Base-by-base conservation (phyloP, 2,888 invertebrate species). In the Latrodectus hesperus region DNA sequence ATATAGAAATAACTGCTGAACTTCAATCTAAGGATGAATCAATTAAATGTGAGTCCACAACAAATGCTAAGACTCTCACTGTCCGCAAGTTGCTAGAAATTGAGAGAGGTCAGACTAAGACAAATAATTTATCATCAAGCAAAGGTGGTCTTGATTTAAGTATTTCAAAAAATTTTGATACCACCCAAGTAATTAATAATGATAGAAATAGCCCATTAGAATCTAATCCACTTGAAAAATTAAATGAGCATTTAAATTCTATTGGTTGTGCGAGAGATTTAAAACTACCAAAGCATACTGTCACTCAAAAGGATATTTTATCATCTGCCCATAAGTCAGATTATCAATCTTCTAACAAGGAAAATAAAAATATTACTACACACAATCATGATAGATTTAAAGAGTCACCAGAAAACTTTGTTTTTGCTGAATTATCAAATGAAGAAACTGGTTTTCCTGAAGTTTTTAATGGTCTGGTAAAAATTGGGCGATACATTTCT, bases 401-500 rank as follows among this genome's bases (percentile, higher is more conserved):
- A 16, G 84, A 84, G 14, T 64, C 67, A 8, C 67, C 86, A 12
- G 76, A 87, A 9, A 81, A 72, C 16, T 87, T 87, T 70, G 83
- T 83, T 12, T 88, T 75, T 72, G 71, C 82, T 16, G 85, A 88
- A 65, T 55, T 88, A 60, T 74, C 84, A 5, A 78, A 88, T 38
- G 88, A 88, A 78, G 88, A 82, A 70, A 85, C 88, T 51, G 90
- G 90, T 53, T 90, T 90, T 86, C 90, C 90, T 11, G 84, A 79
- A 53, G 89, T n/a, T 53, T 85, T 90, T 76, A 76, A 75, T 52
- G 88, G 84, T 52, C 49, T 75, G 9, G 88, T 90, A 10, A 64
- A 67, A 11, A 77, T 89, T 22, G 90, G 90, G 1, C 84, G 89
- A 68, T 89, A 89, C 55, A 88, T 84, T 67, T 84, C 88, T 22